Evolutionary conservation across 2,113 vertebrate genomes (phyloP).

Genomic region (Stigmatopora argus): DNA sequence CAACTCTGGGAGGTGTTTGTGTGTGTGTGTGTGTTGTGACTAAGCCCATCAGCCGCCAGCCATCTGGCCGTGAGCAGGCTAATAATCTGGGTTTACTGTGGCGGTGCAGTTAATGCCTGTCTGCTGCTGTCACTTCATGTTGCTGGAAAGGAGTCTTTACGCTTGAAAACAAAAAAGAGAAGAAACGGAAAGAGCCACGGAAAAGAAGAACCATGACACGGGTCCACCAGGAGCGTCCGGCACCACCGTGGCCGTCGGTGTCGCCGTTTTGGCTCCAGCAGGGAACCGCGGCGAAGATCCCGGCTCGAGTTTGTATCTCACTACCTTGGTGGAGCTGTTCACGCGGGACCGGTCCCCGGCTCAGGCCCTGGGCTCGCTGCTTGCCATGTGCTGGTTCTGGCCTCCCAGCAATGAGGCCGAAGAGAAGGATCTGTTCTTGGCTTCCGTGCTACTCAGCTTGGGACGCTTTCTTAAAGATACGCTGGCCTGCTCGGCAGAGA

Average conservation of each 20-base stretch:
- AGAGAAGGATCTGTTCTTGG: slow-evolving; percentile 58
- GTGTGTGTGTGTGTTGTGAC: slow-evolving; percentile 44
- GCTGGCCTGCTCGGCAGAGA: slow-evolving; percentile 47
- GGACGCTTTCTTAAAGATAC: slow-evolving; percentile 56
- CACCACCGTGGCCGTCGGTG: slow-evolving; percentile 6
- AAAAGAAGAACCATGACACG: slow-evolving; percentile 27
- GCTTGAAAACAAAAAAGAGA: slow-evolving; percentile 26
- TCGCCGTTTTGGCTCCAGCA: slow-evolving; percentile 2
- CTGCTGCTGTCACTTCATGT: slow-evolving; percentile 25
- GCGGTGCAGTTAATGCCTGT: slow-evolving; percentile 45
- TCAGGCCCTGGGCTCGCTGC: slow-evolving; percentile 50
- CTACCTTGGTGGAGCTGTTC: slow-evolving; percentile 51
- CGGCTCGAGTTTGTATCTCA: slow-evolving; percentile 43
- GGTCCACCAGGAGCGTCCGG: not conserved
- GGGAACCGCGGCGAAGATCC: slow-evolving; percentile 33
- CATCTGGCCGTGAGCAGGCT: slow-evolving; percentile 74
- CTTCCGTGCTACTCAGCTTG: slow-evolving; percentile 55
- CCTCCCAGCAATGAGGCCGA: slow-evolving; percentile 26
- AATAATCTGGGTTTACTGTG: slow-evolving; percentile 74
- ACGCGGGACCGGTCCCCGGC: slow-evolving; percentile 42
- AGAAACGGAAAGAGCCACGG: slow-evolving; percentile 23
- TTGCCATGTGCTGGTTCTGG: slow-evolving; percentile 65
- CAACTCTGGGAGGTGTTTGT: slow-evolving; percentile 16
- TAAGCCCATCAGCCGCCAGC: slow-evolving; percentile 73
- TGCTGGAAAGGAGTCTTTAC: slow-evolving; percentile 29